A percentile compares a stretch with the other conserved stretches of the same genome.
phyloP scores from a whole-genome alignment of 53 echinoderm and acorn worm genomes.

The Temnopleurus reevesii region DNA sequence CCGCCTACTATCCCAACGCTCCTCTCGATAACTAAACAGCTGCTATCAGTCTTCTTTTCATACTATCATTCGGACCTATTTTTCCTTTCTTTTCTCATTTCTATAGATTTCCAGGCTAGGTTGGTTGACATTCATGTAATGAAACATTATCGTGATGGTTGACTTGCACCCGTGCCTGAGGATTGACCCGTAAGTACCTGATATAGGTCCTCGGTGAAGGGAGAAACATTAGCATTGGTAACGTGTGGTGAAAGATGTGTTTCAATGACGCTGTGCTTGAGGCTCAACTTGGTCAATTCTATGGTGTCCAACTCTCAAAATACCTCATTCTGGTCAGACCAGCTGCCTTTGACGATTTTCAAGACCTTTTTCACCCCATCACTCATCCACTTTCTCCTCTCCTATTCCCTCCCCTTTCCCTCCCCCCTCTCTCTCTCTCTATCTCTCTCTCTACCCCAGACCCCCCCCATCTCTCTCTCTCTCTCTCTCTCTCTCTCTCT shows the following conservation, averaged over 20 bases:
- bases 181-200: conserved; percentile 31
- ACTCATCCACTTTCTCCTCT: background rate
- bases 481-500: background rate
- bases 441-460: background rate
- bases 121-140: conserved; percentile 35
- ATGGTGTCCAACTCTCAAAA: background rate
- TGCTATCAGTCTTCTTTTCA: conserved; percentile 29
- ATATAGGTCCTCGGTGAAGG: conserved; percentile 2
- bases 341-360: background rate
- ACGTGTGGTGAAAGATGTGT: background rate
- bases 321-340: conserved; percentile 17
- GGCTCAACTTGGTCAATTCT: background rate
- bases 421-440: background rate
- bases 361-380: background rate
- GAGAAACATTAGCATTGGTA: conserved; percentile 6
- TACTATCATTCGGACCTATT: background rate
- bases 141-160: conserved; percentile 40
- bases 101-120: background rate
- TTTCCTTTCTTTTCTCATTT: background rate
- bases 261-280: background rate
- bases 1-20: conserved; percentile 38
- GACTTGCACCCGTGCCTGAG: conserved; percentile 6
- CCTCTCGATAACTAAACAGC: conserved; percentile 13
- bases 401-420: background rate
- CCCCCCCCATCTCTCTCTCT: background rate